Evolutionary conservation across 1,140 invertebrate species (phyloP), one percentile per base, ranked within the genome.

Genomic region (Drepana arcuata): DNA sequence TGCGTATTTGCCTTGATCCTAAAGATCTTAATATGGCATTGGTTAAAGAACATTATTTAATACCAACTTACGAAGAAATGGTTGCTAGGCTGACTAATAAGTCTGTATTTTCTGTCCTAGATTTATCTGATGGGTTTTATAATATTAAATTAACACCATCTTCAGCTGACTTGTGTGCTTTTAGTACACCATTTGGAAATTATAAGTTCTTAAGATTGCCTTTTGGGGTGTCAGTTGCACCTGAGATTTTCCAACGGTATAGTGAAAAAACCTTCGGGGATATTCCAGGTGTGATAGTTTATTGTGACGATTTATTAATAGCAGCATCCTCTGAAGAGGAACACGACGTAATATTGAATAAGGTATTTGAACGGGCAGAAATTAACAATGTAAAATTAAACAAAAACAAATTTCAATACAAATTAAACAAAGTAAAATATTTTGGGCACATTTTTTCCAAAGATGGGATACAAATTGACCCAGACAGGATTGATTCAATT

Each of bases 1-100:
- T 68, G 1, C 41, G 74, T 38, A 46, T 81, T 14, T 74, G 66
- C 37, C 26, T 80, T 5, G 65, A 79, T 36, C 62, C 67, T 2
- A 56, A 33, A 26, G 58, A 70, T 14, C 35, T 77, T 10, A 81
- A 81, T 45, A 59, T 50, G 34, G 59, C 42, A 1, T 60, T 77
- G 2, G 41, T 41, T 16, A 28, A 63, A 23, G 39, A 47, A 10
- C 15, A 51, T 42, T 53, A 51, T 34, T 56, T 38, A 25, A 35
- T 61, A n/a, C 34, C 47, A 2, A 52, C 47, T 6, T 9, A 60
- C n/a, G 54, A 61, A 28, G 51, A 65, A 11, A 35, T 56, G 9
- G 18, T 9, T 9, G 9, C 18, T 9, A 4, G 9, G 18, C 9
- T 21, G 9, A 21, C 4, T 4, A 9, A 9, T 21, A 9, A 4